Evolutionary conservation across 2,888 invertebrate genomes (phyloP), one percentile per base, ranked within the genome.

Genomic region (Nephrotoma appendiculata): DNA sequence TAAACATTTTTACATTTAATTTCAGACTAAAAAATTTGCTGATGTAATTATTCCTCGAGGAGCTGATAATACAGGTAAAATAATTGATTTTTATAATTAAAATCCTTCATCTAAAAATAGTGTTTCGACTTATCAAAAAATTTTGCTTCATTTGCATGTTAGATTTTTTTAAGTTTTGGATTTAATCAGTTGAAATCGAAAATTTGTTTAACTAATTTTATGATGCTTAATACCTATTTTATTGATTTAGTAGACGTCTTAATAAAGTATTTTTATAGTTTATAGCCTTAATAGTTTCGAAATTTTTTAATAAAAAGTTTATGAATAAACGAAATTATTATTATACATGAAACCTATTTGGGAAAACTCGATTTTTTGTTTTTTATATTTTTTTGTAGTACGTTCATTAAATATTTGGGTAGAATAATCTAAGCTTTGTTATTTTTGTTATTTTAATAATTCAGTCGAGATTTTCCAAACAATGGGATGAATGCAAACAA

Each of bases 31-130:
- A 92, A 99, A 99, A 92, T 99, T 99, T 93, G 99, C 99, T 87
- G 99, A 99, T 93, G 98, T 99, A 86, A 99, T 99, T 90, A 99
- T 99, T 91, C 99, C 99, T 0, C 93, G 99, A 89, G 99, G 99
- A 88, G 99, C 99, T 41, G 99, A 99, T 91, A 99, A 99, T 91
- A 95, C 95, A 92, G 98, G 98, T 98, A 71, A 71, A 71, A 11
- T 71, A 31, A 31, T 31, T 71, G 4, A 71, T 71, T 71, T 31
- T 71, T 4, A 71, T 71, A 31, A 6, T 71, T 71, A 71, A 2
- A 71, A 71, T 71, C 31, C 19, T 9, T 71, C 71, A 71, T 71
- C 71, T 31, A 2, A 31, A 71, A 71, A 71, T 71, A 71, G 31
- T 31, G 71, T 71, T 31, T 71, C 71, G 31, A 71, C 71, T 71